phyloP scores from a whole-genome alignment of 2,797 vertebrate genomes.

The Halcyon smyrnensis region DNA sequence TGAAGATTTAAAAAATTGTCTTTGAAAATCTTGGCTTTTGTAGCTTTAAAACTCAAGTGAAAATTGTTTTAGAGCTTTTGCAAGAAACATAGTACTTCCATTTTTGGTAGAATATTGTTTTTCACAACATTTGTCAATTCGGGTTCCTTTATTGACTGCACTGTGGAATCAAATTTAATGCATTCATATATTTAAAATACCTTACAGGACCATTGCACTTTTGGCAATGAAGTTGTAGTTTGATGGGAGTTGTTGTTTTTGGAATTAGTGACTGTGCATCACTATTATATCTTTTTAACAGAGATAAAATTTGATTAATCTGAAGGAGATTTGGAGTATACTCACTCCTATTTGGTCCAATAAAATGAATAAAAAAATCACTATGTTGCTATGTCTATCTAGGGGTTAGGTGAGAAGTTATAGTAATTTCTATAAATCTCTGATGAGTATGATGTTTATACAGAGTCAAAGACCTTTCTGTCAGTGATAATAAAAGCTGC shows the following conservation, averaged over 20 bases:
- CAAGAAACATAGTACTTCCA: background rate
- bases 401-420: slow-evolving; percentile 30
- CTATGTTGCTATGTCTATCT: background rate
- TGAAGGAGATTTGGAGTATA: background rate
- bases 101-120: background rate
- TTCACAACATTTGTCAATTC: background rate
- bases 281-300: background rate
- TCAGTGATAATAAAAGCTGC: background rate
- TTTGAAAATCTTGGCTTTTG: background rate
- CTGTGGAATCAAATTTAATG: background rate
- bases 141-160: background rate
- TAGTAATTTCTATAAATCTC: slow-evolving; percentile 28
- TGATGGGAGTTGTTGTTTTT: background rate
- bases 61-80: background rate
- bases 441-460: background rate
- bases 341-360: slow-evolving; percentile 37
- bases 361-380: slow-evolving; percentile 25
- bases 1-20: background rate
- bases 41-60: background rate
- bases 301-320: slow-evolving; percentile 40
- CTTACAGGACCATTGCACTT: background rate
- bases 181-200: background rate
- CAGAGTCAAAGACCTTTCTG: slow-evolving; percentile 17
- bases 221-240: background rate
- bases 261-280: background rate